Base-by-base conservation (phyloP, 2,113 vertebrate species). In the Gila orcuttii region DNA sequence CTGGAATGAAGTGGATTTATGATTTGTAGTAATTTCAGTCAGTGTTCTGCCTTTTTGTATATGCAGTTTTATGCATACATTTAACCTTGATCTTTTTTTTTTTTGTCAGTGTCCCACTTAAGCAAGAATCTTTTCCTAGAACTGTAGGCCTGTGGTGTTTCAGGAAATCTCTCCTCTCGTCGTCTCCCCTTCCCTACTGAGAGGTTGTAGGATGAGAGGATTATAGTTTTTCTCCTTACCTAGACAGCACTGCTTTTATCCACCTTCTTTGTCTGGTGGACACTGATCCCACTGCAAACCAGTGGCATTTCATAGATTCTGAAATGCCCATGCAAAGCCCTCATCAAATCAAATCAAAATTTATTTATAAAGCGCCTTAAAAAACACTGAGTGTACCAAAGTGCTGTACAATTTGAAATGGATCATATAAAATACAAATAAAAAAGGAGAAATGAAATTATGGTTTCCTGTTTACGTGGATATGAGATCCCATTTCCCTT, bases 191-290 rank as follows among this genome's bases (percentile, higher is more conserved):
- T 33, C 50, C 21, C 45, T 31, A 31, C 25, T 36, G 62, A 55
- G 80, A 74, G 13, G 47, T 28, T 84, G 47, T 84, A 12, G 69
- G 59, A 76, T 86, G 75, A 84, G n/a, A 52, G 76, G 47, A 86
- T 86, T 86, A 81, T 17, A 76, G 81, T 75, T 80, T 47, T 55
- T 73, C 76, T 84, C 6, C n/a, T 74, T 68, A 62, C 31, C 45
- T 10, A 39, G 73, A 50, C 82, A 25, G 19, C 47, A 7, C n/a
- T 82, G 55, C 82, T 86, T 87, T 89, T 82, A 79, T 90, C 86
- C 82, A 78, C 60, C 75, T 55, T 59, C 79, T 86, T 80, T 87
- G 83, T 90, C 88, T 90, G 86, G 42, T 50, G 21, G 33, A 50
- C 78, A 62, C 57, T 62, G 33, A 79, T 79, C 60, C 23, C 77